Evolutionary conservation across 1,140 invertebrate genomes (phyloP).

Genomic region (Caenorhabditis inopinata): DNA sequence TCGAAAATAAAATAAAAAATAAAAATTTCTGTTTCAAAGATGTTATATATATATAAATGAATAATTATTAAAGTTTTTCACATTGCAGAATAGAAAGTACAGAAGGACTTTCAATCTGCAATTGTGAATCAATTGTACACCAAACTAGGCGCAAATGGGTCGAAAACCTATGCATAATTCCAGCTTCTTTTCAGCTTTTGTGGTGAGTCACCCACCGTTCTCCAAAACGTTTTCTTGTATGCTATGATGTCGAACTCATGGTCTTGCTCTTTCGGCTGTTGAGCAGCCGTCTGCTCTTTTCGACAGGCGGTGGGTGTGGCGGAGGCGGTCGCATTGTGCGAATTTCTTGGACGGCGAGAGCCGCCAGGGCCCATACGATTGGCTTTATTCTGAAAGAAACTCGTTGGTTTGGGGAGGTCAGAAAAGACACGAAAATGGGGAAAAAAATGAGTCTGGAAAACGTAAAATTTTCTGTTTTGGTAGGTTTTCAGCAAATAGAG

Average conservation of each 20-base stretch:
- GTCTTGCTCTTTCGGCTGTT: not conserved
- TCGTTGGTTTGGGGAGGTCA: not conserved
- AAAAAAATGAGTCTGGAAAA: not conserved
- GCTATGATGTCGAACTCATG: conserved; percentile 17
- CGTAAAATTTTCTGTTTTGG: too few species aligned
- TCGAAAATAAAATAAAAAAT: too few species aligned
- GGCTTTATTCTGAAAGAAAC: not conserved
- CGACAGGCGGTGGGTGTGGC: conserved; percentile 1
- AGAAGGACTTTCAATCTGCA: too few species aligned
- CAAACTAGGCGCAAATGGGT: too few species aligned
- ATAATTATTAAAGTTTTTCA: too few species aligned
- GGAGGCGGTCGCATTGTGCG: conserved; percentile 13
- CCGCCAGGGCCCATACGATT: conserved; percentile 30
- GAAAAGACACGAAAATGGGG: not conserved
- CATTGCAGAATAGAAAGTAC: too few species aligned
- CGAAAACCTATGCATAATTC: too few species aligned
- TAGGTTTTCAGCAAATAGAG: too few species aligned
- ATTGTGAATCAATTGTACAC: too few species aligned
- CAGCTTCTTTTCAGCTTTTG: too few species aligned
- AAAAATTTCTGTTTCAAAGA: too few species aligned
- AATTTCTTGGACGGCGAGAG: conserved; percentile 33
- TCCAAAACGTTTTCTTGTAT: not conserved
- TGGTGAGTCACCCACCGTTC: not conserved
- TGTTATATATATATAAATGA: too few species aligned
- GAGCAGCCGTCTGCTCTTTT: not conserved